Conservation (phyloP, 2,888 invertebrate species). For the Patella pellucida region DNA sequence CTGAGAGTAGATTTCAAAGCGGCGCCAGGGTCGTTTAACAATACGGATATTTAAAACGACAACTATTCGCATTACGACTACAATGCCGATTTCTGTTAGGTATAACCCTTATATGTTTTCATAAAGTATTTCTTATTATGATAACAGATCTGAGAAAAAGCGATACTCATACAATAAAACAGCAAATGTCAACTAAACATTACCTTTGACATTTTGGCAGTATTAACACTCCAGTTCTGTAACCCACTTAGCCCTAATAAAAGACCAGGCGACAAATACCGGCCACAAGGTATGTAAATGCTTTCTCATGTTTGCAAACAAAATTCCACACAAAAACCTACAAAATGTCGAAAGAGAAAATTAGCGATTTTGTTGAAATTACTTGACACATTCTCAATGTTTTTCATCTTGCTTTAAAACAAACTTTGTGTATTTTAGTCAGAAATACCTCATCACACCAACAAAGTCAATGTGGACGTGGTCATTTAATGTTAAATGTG, state of each 20-base stretch:
- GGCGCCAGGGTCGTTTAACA: slow-evolving; percentile 6
- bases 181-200: slow-evolving; percentile 10
- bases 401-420: slow-evolving; percentile 2
- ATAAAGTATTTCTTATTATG: slow-evolving; percentile 7
- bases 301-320: not conserved
- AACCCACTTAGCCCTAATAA: not conserved
- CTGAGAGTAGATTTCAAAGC: not conserved
- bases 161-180: slow-evolving; percentile 1
- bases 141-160: slow-evolving; percentile 10
- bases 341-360: slow-evolving; percentile 11
- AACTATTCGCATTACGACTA: slow-evolving; percentile 8
- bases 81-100: slow-evolving; percentile 7
- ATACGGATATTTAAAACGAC: slow-evolving; percentile 12
- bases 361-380: not conserved
- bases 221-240: not conserved
- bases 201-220: slow-evolving; percentile 2
- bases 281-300: not conserved
- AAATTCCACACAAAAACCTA: not conserved
- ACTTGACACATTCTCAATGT: slow-evolving; percentile 10
- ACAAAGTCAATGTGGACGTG: no score
- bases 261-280: slow-evolving; percentile 8
- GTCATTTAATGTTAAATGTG: no score
- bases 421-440: not conserved
- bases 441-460: not conserved
- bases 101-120: slow-evolving; percentile 2